phyloP scores from a whole-genome alignment of 2,797 vertebrate genomes.

The Huso huso region DNA sequence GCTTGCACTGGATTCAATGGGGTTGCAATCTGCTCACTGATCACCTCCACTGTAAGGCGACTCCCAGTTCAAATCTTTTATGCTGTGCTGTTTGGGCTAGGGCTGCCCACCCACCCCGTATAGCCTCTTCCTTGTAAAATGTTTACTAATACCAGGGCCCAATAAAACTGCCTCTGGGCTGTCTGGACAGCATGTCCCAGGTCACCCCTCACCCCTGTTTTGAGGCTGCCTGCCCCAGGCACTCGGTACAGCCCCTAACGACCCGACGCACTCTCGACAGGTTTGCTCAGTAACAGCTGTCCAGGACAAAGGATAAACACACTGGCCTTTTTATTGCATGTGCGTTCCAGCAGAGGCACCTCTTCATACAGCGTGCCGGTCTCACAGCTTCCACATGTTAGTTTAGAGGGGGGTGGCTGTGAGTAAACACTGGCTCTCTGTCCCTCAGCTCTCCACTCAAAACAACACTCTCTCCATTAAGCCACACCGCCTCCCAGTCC shows the following conservation, averaged over 20 bases:
- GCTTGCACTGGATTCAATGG: no score
- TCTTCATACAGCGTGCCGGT: no score
- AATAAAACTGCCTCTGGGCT: not conserved
- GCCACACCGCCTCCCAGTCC: no score
- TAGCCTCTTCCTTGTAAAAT: not conserved
- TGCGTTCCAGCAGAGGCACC: no score
- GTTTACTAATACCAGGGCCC: not conserved
- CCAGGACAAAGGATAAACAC: not conserved
- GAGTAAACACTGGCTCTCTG: no score
- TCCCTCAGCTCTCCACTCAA: no score
- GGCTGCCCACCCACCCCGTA: not conserved
- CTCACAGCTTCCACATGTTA: no score
- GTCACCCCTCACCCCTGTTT: not conserved
- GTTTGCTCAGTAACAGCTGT: not conserved
- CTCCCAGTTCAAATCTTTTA: no score
- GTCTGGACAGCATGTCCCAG: not conserved
- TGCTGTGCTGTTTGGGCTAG: rapidly evolving
- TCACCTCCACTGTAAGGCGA: no score
- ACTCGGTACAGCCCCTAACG: not conserved
- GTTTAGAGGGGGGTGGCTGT: no score
- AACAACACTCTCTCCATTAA: no score
- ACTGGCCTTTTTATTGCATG: not conserved
- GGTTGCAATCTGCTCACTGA: no score
- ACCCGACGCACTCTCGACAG: rapidly evolving
- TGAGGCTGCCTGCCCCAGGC: not conserved